These are phyloP conservation scores for Brenthis hecate DNA, from an alignment of 2,888 invertebrate species.

Conservation along the genomic window DNA sequence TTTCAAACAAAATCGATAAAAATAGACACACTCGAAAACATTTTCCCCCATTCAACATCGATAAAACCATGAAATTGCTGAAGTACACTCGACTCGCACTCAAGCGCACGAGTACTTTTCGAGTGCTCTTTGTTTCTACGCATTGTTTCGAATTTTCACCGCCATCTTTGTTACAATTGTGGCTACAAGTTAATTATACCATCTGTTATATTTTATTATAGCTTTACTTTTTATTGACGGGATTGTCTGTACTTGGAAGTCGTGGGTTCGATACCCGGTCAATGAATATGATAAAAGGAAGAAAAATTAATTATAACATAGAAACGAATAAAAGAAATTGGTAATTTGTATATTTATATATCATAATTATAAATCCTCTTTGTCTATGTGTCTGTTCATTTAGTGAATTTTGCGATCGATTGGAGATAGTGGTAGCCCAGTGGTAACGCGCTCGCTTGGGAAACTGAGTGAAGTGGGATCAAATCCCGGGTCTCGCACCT, in stretches of 20 bases:
- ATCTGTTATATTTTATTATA: conserved; percentile 47
- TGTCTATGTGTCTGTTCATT: no score
- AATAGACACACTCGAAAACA: background rate
- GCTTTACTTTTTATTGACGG: conserved; percentile 15
- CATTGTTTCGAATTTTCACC: conserved; percentile 40
- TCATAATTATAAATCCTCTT: no score
- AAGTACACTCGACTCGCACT: conserved; percentile 35
- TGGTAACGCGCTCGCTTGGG: no score
- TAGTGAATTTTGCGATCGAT: no score
- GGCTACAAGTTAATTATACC: conserved; percentile 53
- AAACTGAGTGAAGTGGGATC: no score
- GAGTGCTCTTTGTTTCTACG: conserved; percentile 34
- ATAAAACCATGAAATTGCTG: conserved; percentile 38
- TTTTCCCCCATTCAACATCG: conserved; percentile 17
- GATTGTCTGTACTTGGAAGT: background rate
- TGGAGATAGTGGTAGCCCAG: no score
- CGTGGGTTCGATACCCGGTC: background rate
- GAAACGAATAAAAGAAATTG: no score
- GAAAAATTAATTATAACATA: no score
- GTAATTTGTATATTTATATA: no score
- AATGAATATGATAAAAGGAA: no score
- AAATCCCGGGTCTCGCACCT: no score
- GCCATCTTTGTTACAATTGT: conserved; percentile 38
- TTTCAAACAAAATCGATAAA: conserved; percentile 14
- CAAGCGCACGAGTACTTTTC: conserved; percentile 26